Base-by-base conservation (phyloP, 2,797 vertebrate species). In the Phataginus tricuspis region DNA sequence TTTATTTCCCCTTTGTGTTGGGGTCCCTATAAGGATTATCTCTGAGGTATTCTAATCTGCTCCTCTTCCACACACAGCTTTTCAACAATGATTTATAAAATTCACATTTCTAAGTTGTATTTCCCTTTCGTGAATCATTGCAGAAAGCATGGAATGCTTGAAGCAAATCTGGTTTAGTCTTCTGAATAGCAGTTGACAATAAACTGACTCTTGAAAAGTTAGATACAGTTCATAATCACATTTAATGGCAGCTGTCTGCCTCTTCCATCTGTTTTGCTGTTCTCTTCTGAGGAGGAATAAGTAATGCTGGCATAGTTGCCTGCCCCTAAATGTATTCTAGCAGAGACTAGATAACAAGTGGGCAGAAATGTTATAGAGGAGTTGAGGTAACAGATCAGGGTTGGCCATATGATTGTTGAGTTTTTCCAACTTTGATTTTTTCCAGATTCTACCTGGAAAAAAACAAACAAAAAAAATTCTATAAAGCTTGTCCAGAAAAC, bases 161-260 rank as follows among this genome's bases (percentile, higher is more conserved):
- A 25, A 71, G 74, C 74, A 86, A 74, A 29, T 59, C 49, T 86
- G 59, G 27, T 85, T 86, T 93, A 61, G 57, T 51, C 53, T 90
- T 94, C 75, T 64, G 27, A 80, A 34, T 51, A 66, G 90, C 59
- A 84, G 12, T 57, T 39, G 86, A 86, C 78, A 95, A 10, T 59
- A 66, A 68, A 27, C 66, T 42, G 51, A 82, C 71, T 89, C 49
- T 96, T 95, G 61, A 95, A 80, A 68, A 94, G 42, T 86, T 82
- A 31, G 39, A 23, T 42, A 16, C 7, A 64, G 10, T 77, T 91
- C 75, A 63, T 93, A 77, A 79, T 89, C 23, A 14, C 66, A 37
- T 49, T 75, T 71, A 72, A 42, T 75, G 85, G 23, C 61, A 64
- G 27, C 53, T 71, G 21, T 90, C 51, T 90, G 39, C 39, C 61